A percentile compares a stretch with the other conserved stretches of the same genome.
Conservation (phyloP, 2,888 invertebrate genomes). For the Onthophagus sagittarius region DNA sequence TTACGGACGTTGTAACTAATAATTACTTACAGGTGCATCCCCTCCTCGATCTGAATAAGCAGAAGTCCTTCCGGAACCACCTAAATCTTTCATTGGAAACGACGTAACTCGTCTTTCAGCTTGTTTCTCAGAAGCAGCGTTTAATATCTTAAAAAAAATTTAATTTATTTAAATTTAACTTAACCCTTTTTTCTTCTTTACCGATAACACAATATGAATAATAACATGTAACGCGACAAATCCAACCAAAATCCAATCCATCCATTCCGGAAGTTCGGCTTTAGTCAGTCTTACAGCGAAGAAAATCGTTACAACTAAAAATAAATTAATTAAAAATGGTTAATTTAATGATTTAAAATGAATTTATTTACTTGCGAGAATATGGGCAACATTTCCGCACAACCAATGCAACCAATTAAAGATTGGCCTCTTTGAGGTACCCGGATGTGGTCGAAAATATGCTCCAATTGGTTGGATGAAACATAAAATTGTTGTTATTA, state of each 20-base stretch:
- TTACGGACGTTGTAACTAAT: too few relatives aligned
- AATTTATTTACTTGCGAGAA: conserved; percentile 71
- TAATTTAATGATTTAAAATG: background rate
- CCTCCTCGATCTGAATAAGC: conserved; percentile 66
- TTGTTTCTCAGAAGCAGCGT: conserved; percentile 72
- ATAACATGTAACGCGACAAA: conserved; percentile 87
- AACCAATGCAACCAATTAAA: conserved; percentile 95
- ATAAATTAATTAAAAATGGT: background rate
- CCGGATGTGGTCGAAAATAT: conserved; percentile 80
- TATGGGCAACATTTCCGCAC: conserved; percentile 82
- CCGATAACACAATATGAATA: conserved; percentile 81
- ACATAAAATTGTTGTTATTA: conserved; percentile 72
- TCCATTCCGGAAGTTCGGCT: conserved; percentile 81
- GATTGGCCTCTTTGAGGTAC: conserved; percentile 69
- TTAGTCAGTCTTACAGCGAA: conserved; percentile 83
- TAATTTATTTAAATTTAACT: background rate
- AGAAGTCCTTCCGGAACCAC: conserved; percentile 58
- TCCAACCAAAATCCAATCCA: conserved; percentile 82
- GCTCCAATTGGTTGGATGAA: conserved; percentile 87
- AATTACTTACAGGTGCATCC: conserved; percentile 69
- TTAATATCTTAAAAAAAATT: conserved; percentile 57
- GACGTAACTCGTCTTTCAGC: conserved; percentile 70
- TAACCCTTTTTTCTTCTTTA: conserved; percentile 52
- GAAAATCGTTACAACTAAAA: conserved; percentile 88
- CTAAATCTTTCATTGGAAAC: conserved; percentile 82